Evolutionary conservation across 2,797 vertebrate genomes (phyloP), one percentile per base, ranked within the genome.

Genomic region (Carcharodon carcharias): DNA sequence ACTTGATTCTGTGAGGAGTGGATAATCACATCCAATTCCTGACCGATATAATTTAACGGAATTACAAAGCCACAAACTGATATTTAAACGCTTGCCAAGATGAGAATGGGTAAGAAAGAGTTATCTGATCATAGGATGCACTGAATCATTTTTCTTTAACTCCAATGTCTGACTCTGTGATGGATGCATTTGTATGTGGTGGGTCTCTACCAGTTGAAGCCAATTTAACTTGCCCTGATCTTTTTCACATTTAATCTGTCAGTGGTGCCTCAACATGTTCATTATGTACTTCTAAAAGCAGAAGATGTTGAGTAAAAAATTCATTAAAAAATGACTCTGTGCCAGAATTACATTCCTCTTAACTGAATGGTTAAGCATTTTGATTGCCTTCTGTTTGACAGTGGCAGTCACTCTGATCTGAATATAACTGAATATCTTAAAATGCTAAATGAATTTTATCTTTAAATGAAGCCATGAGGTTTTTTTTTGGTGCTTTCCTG

Each of bases 151-250:
- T 11, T 50, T 45, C n/a, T 50, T 71, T 31, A 28, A 71, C 40
- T 26, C 71, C 3, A 94, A 67, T 26, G 50, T 71, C 40, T 69
- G 40, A 28, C 92, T 71, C 4, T 69, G 63, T 14, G n/a, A 95
- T 95, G 65, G 65, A 67, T 71, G 40, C 2, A 67, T 71, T 45
- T 71, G 65, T 40, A 26, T 95, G 93, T 67, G 65, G 65, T 95
- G 4, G 93, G 93, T 50, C 93, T 95, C 67, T 23, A 54, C n/a
- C 65, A 95, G 31, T 95, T 50, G 45, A 95, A 95, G 40, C 9
- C 93, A 95, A 95, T 95, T 95, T 71, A 35, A n/a, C 61, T 67
- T 71, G 40, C 40, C 69, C 23, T 95, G 93, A 95, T 54, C 65
- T 71, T 40, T 50, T 54, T 11, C 26, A 7, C 23, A 69, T 8